These are phyloP conservation scores for Pseudopipra pipra DNA, from an alignment of 2,113 vertebrate species.

Conservation along the genomic window DNA sequence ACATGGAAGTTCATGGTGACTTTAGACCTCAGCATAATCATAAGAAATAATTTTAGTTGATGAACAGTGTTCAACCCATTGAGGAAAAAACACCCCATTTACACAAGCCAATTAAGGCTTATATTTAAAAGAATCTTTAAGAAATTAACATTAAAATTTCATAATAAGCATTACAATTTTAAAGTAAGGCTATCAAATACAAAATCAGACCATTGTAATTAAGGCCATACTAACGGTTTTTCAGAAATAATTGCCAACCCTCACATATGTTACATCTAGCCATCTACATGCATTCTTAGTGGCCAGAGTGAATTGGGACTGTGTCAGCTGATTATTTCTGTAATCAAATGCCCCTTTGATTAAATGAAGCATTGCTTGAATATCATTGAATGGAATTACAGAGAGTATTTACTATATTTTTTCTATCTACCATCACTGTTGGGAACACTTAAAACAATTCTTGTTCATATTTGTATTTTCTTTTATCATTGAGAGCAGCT, in stretches of 20 bases:
- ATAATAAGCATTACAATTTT: not conserved
- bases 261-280: not conserved
- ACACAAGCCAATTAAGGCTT: not conserved
- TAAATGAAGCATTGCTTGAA: not conserved
- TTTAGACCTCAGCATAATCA: not conserved
- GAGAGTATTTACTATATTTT: conserved; percentile 13
- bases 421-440: not conserved
- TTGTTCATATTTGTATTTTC: not conserved
- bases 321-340: conserved; percentile 33
- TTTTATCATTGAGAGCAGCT: not conserved
- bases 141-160: not conserved
- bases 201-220: not conserved
- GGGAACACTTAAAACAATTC: not conserved
- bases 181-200: not conserved
- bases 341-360: conserved; percentile 25
- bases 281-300: not conserved
- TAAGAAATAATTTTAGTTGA: not conserved
- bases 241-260: conserved; percentile 4
- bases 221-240: not conserved
- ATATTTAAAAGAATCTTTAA: not conserved
- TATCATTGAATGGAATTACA: not conserved
- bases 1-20: not conserved
- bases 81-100: not conserved
- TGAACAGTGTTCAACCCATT: not conserved
- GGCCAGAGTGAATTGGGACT: not conserved